Base-by-base conservation (phyloP, 2,113 vertebrate species). In the Ctenodactylus gundi region DNA sequence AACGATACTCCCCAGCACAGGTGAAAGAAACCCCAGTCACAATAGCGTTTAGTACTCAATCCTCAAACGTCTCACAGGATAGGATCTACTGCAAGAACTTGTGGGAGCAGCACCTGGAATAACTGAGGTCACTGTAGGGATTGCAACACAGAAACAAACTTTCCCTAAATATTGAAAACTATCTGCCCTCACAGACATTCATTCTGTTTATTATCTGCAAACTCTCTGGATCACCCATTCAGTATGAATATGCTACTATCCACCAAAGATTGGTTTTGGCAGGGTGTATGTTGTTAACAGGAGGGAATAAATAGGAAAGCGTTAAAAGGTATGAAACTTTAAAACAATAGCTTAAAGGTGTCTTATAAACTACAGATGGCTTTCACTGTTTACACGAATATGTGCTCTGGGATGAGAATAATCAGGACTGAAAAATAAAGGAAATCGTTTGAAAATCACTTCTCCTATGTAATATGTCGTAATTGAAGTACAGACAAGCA, bases 291-390 rank as follows among this genome's bases (percentile, higher is more conserved):
- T 98, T 98, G 97, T 96, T 98, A 98, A 97, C 98, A 98, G 97
- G 97, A 98, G 98, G 97, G 98, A 98, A 98, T 98, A 98, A 98
- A 98, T 97, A 97, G 90, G 88, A 98, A 98, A 98, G 95, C 97
- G 97, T 97, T 98, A 98, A 98, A 98, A 98, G 94, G 95, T 98
- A 97, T 97, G 97, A 98, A 98, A 97, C 89, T 98, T 98, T 98
- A 98, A 98, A 98, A 98, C 98, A 98, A 98, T 98, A 98, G 97
- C 98, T 98, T 98, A 97, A 98, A 98, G 97, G 97, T 98, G 88
- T 98, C 98, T 98, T 98, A 97, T 97, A 98, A 98, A 97, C 96
- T 98, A 97, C 98, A 98, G 97, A 98, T 98, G 98, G 97, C 91
- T 98, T 97, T 94, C 77, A 91, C 91, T 90, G 0, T 95, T 98